Evolutionary conservation across 2,888 invertebrate species (phyloP), one percentile per base, ranked within the genome.

Genomic region (Euplagia quadripunctaria): DNA sequence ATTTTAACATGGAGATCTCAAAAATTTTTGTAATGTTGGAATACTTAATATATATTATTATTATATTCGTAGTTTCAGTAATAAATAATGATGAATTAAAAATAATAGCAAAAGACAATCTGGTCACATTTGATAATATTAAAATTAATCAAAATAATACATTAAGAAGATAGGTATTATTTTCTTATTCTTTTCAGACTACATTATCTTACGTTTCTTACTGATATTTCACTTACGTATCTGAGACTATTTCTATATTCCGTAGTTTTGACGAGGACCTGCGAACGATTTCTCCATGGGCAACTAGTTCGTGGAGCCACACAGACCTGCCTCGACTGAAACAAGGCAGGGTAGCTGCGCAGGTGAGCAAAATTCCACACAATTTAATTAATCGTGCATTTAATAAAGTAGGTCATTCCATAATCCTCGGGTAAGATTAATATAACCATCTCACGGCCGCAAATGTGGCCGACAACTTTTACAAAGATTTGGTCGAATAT

Each of bases 251-350:
- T 61, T 6, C 17, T 63, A 7, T 14, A 17, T 69, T 76, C 72
- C 79, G 72, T 85, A 96, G 96, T 84, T 97, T 97, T 86, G 97
- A 97, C 83, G 97, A 97, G 88, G 97, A 97, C 88, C 93, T 97
- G 79, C 96, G 97, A 76, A 97, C 97, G 75, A 96, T 97, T 87
- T 96, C 97, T 63, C 97, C 97, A n/a, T 97, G 97, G 97, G 97
- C 97, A 66, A 97, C 97, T 79, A 97, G 97, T 88, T 97, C 97
- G 73, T 98, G 97, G 97, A 97, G 97, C 84, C 98, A 98, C 89
- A 98, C 98, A 9, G 98, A 98, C 87, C 94, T 98, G 84, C 97
- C 97, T 42, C 95, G 98, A 70, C 92, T 98, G 79, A 97, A 97
- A 80, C 96, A 97, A 89, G 98, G 98, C 79, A 97, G 97, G 95